Percentiles rank a stretch among this genome's conserved stretches.
These are phyloP conservation scores for Mycalesis mineus DNA, from an alignment of 2,888 invertebrate genomes.

Conservation along the genomic window DNA sequence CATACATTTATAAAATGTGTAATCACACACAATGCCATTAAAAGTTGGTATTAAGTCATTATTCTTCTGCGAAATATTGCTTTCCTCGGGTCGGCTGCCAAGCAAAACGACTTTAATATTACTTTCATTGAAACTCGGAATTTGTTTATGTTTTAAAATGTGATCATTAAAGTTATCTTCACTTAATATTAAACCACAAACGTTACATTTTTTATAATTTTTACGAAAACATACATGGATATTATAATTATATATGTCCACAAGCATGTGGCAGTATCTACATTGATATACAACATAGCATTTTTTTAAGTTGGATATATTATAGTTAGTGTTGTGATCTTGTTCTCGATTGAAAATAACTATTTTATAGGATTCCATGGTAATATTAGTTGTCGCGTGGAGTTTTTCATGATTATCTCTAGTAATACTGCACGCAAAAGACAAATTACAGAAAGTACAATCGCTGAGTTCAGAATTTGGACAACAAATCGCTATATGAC, in stretches of 20 bases:
- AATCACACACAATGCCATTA: conserved; percentile 48
- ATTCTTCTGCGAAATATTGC: background rate
- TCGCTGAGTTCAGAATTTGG: conserved; percentile 38
- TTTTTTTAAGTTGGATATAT: conserved; percentile 32
- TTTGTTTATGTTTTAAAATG: conserved; percentile 43
- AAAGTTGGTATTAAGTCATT: conserved; percentile 34
- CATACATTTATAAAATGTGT: conserved; percentile 50
- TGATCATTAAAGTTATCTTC: conserved; percentile 43
- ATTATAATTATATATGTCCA: conserved; percentile 40
- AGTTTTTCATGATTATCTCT: conserved; percentile 45
- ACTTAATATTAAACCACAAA: conserved; percentile 48
- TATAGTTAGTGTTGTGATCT: conserved; percentile 40
- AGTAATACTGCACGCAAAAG: conserved; percentile 40
- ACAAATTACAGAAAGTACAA: conserved; percentile 48
- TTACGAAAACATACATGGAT: conserved; percentile 42
- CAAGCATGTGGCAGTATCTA: conserved; percentile 48
- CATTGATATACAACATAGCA: conserved; percentile 52
- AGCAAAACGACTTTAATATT: conserved; percentile 54
- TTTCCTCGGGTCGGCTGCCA: conserved; percentile 33
- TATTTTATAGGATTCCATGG: conserved; percentile 43
- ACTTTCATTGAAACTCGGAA: conserved; percentile 40
- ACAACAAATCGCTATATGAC: conserved; percentile 44
- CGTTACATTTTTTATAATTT: conserved; percentile 42
- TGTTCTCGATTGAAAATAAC: conserved; percentile 47
- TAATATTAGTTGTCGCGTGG: conserved; percentile 37